These are phyloP conservation scores for Odocoileus hemionus DNA, from an alignment of 2,113 vertebrate species.

Conservation along the genomic window DNA sequence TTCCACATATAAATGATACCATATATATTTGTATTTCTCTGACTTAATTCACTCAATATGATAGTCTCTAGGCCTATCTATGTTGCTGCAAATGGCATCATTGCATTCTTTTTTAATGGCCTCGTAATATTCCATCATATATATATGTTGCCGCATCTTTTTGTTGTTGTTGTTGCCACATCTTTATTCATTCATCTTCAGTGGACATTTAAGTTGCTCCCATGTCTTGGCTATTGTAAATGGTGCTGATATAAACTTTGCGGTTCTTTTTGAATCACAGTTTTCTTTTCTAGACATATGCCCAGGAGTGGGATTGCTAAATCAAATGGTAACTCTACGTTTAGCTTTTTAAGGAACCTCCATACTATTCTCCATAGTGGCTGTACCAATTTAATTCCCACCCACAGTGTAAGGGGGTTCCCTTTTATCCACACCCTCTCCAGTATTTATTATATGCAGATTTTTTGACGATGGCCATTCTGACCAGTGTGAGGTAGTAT, in stretches of 20 bases:
- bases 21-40: background rate
- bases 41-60: background rate
- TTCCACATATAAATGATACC: background rate
- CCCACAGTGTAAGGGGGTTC: background rate
- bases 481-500: background rate
- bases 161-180: background rate
- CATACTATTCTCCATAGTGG: background rate
- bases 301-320: background rate
- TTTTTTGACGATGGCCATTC: background rate
- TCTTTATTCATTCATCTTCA: background rate
- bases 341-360: background rate
- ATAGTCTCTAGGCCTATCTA: background rate
- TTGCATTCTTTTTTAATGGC: background rate
- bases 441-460: background rate
- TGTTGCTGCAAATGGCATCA: background rate
- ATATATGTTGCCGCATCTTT: too few relatives aligned
- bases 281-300: background rate
- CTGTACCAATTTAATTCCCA: background rate
- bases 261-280: background rate
- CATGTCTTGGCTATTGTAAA: background rate
- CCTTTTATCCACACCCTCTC: background rate
- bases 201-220: background rate
- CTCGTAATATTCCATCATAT: background rate
- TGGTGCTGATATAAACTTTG: background rate
- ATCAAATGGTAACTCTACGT: background rate